Conservation (phyloP, 2,113 vertebrate species). For the Hucho hucho region DNA sequence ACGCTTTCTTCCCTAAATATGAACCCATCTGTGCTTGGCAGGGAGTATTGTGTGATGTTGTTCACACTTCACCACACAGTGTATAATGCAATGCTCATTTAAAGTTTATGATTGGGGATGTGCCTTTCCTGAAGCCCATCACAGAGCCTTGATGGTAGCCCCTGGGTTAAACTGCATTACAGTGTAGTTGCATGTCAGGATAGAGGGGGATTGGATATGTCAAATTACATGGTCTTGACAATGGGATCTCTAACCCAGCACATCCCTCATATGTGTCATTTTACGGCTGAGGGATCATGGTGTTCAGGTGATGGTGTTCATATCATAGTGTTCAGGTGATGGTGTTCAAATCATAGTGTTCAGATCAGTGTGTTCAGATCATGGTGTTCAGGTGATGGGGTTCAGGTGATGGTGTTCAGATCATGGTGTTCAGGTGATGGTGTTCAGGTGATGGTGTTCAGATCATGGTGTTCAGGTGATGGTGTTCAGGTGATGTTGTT, state of each 20-base stretch:
- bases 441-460: too few relatives aligned
- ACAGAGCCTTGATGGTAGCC: neutral
- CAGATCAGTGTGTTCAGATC: too few relatives aligned
- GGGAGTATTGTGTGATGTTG: neutral
- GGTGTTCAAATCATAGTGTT: too few relatives aligned
- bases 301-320: neutral
- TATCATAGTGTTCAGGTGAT: too few relatives aligned
- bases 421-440: too few relatives aligned
- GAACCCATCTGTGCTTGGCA: slow-evolving; percentile 14
- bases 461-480: too few relatives aligned
- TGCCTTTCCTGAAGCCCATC: neutral
- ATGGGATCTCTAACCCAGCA: neutral
- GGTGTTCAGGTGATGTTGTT: too few relatives aligned
- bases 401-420: too few relatives aligned
- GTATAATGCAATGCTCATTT: slow-evolving; percentile 7
- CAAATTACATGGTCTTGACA: neutral
- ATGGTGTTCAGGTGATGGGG: too few relatives aligned
- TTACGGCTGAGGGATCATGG: neutral
- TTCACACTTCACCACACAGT: slow-evolving; percentile 23
- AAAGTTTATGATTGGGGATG: slow-evolving; percentile 10
- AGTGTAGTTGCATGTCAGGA: too few relatives aligned
- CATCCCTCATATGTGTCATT: neutral
- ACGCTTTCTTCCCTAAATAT: neutral
- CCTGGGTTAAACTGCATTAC: neutral
- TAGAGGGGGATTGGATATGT: neutral